Base-by-base conservation (phyloP, 2,888 invertebrate genomes). In the Tipula unca region DNA sequence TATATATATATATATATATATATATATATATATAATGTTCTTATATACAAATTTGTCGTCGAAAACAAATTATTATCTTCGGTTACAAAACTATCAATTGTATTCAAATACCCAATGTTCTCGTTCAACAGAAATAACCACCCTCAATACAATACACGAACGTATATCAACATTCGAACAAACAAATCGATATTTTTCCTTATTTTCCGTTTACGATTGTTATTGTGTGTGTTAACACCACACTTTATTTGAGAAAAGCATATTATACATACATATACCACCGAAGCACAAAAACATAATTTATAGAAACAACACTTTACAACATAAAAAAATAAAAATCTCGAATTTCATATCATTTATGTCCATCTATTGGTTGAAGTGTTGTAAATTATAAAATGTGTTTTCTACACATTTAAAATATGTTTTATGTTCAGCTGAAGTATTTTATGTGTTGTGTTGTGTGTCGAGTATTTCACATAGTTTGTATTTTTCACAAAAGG, bases 301-400 rank as follows among this genome's bases (percentile, higher is more conserved):
- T 54, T 54, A 54, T 54, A 54, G 48, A 54, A 54, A 54, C 17
- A 54, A 54, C 48, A 54, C 17, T 42, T 42, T 42, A 14, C 42
- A 42, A 14, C 42, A 42, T 42, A 42, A n/a, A 10, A 42, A 42
- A 42, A 42, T 6, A 42, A 54, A 54, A 54, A 54, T 54, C 48
- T 54, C 48, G 48, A 54, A 54, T 54, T 54, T 54, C 48, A 54
- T 54, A 69, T 69, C 69, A 69, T 69, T 69, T 69, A 69, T 69
- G 69, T 69, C 69, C 69, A 69, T 69, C 69, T 69, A 69, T 69
- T 69, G 69, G 69, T 25, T 69, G 69, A 69, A 69, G 69, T 69
- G 69, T 69, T 69, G 48, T 54, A 54, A 54, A 54, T 54, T 54
- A 54, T 54, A 54, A 54, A 54, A 54, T 54, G 48, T 54, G 48